Conservation (phyloP, 2,888 invertebrate species). For the Leptopilina myrica region DNA sequence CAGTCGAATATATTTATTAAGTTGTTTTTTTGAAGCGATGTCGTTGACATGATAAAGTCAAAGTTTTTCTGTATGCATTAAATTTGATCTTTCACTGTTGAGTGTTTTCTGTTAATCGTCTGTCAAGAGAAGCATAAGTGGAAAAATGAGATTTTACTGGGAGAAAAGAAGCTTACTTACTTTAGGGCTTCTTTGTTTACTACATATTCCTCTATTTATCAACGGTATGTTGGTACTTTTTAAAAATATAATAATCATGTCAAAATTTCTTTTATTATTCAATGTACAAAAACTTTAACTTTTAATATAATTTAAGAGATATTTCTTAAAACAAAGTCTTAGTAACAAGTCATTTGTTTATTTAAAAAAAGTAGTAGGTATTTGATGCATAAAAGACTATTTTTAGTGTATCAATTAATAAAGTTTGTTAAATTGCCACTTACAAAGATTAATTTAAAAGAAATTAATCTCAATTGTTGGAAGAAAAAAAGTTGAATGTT, state of each 20-base stretch:
- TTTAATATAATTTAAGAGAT: too few relatives aligned
- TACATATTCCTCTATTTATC: constrained; percentile 9
- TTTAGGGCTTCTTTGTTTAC: constrained; percentile 17
- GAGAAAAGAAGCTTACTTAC: not conserved
- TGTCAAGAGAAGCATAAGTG: not conserved
- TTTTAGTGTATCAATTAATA: too few relatives aligned
- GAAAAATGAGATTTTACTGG: constrained; percentile 6
- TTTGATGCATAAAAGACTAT: too few relatives aligned
- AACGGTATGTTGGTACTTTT: constrained; percentile 7
- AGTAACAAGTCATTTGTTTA: too few relatives aligned
- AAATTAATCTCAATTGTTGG: too few relatives aligned
- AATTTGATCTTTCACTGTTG: not conserved
- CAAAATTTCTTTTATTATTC: too few relatives aligned
- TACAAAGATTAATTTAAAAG: too few relatives aligned
- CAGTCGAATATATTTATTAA: not conserved
- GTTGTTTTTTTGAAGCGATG: not conserved
- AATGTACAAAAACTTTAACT: too few relatives aligned
- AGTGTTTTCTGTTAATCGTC: not conserved
- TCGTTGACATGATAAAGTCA: not conserved
- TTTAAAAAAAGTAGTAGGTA: too few relatives aligned
- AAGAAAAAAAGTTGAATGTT: too few relatives aligned
- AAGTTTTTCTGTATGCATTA: not conserved
- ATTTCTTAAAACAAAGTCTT: too few relatives aligned
- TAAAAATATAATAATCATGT: not conserved
- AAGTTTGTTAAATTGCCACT: too few relatives aligned